These are phyloP conservation scores for Hirtodrosophila cameraria DNA, from an alignment of 2,888 invertebrate genomes.

Conservation along the genomic window DNA sequence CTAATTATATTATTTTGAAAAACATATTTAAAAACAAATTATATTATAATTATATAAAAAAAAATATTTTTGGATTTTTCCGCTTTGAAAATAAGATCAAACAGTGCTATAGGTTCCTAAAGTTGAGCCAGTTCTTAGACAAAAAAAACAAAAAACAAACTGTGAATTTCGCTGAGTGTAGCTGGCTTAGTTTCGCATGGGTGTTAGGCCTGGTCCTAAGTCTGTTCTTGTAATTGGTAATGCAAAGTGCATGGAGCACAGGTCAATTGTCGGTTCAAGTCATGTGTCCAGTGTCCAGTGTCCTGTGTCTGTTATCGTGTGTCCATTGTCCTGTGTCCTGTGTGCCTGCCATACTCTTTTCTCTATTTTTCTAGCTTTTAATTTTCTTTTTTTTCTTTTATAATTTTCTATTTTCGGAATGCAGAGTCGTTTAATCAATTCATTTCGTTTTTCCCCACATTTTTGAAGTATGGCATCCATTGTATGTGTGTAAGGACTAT, in stretches of 20 bases:
- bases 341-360: too few relatives aligned
- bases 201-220: slow-evolving; percentile 7
- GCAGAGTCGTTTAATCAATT: slow-evolving; percentile 63
- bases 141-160: too few relatives aligned
- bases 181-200: slow-evolving; percentile 2
- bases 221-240: slow-evolving; percentile 67
- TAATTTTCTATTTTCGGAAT: slow-evolving; percentile 3
- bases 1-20: too few relatives aligned
- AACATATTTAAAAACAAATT: too few relatives aligned
- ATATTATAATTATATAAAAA: too few relatives aligned
- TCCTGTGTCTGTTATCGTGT: slow-evolving; percentile 3
- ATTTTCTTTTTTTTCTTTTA: not conserved
- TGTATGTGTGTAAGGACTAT: too few relatives aligned
- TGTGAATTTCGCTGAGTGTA: too few relatives aligned
- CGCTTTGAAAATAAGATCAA: too few relatives aligned
- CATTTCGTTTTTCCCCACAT: slow-evolving; percentile 37
- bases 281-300: slow-evolving; percentile 9
- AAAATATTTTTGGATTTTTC: too few relatives aligned
- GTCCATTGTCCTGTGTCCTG: not conserved
- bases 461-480: slow-evolving; percentile 40
- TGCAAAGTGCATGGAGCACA: slow-evolving; percentile 69
- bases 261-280: slow-evolving; percentile 47
- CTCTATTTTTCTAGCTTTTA: slow-evolving; percentile 14
- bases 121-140: too few relatives aligned
- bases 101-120: too few relatives aligned